phyloP scores from a whole-genome alignment of 2,888 invertebrate species.

The Chloroclysta siterata region DNA sequence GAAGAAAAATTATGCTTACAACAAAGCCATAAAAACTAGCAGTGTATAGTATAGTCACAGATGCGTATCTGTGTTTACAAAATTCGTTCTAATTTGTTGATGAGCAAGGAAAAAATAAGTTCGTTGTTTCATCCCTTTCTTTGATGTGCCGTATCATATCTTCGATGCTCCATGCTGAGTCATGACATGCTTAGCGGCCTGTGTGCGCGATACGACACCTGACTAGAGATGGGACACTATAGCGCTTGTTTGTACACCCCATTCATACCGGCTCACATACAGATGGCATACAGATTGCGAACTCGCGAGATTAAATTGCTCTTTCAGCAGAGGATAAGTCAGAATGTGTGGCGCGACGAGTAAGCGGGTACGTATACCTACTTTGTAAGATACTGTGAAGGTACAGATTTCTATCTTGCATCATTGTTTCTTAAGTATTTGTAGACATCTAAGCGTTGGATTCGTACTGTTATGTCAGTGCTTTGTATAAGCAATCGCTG shows the following conservation, averaged over 20 bases:
- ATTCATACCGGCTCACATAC: conserved; percentile 61
- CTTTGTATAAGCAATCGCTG: too few species aligned
- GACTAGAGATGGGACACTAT: conserved; percentile 51
- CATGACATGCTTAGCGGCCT: conserved; percentile 38
- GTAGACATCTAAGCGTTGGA: too few species aligned
- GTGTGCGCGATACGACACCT: conserved; percentile 59
- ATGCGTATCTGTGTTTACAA: too few species aligned
- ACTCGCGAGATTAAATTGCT: conserved; percentile 63
- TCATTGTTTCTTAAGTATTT: too few species aligned
- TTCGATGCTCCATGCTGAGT: conserved; percentile 24
- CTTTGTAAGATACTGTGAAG: neutral
- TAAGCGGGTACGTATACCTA: neutral
- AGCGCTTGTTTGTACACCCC: conserved; percentile 60
- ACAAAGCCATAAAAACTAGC: too few species aligned
- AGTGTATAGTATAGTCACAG: too few species aligned
- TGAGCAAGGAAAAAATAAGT: neutral
- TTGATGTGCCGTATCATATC: conserved; percentile 19
- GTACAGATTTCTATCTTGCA: too few species aligned
- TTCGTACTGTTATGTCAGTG: too few species aligned
- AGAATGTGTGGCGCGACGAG: conserved; percentile 1
- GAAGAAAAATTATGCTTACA: too few species aligned
- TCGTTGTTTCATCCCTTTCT: neutral
- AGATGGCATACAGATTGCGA: conserved; percentile 74
- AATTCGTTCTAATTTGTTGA: neutral
- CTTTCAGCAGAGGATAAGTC: conserved; percentile 32